These are phyloP conservation scores for Solea solea DNA, from an alignment of 2,113 vertebrate species.

Conservation along the genomic window DNA sequence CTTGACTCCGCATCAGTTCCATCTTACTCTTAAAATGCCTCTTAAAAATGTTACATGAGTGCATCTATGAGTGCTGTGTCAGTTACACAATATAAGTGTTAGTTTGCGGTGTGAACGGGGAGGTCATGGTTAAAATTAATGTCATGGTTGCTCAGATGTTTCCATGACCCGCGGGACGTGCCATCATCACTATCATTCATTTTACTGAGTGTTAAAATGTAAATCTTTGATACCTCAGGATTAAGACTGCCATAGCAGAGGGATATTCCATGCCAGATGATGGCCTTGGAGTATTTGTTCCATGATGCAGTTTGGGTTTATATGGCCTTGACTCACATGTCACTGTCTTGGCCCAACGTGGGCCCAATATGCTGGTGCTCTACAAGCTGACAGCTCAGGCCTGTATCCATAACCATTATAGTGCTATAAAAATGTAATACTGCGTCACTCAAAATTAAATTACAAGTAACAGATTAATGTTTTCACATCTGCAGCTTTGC, in stretches of 20 bases:
- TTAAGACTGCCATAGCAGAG: constrained; percentile 57
- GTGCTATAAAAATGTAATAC: constrained; percentile 29
- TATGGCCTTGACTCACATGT: constrained; percentile 53
- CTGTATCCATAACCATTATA: constrained; percentile 41
- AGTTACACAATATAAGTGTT: constrained; percentile 64
- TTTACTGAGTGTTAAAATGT: constrained; percentile 57
- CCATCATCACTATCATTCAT: constrained; percentile 64
- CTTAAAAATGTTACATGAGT: constrained; percentile 54
- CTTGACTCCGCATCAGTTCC: constrained; percentile 49
- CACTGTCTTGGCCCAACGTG: constrained; percentile 56
- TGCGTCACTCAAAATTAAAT: constrained; percentile 39
- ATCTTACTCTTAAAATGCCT: constrained; percentile 42
- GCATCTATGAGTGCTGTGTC: constrained; percentile 19
- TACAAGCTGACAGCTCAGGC: constrained; percentile 52
- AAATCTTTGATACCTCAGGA: constrained; percentile 56
- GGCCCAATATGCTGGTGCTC: constrained; percentile 62
- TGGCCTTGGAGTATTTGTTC: constrained; percentile 62
- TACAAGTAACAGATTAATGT: constrained; percentile 39
- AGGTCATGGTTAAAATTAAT: constrained; percentile 45
- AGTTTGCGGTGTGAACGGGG: constrained; percentile 55
- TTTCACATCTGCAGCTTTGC: neutral
- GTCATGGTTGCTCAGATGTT: constrained; percentile 51
- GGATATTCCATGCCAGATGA: constrained; percentile 59
- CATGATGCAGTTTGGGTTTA: constrained; percentile 64
- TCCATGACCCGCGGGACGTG: constrained; percentile 58